These are phyloP conservation scores for Hycleus phaleratus DNA, from an alignment of 1,140 invertebrate species.

Conservation along the genomic window DNA sequence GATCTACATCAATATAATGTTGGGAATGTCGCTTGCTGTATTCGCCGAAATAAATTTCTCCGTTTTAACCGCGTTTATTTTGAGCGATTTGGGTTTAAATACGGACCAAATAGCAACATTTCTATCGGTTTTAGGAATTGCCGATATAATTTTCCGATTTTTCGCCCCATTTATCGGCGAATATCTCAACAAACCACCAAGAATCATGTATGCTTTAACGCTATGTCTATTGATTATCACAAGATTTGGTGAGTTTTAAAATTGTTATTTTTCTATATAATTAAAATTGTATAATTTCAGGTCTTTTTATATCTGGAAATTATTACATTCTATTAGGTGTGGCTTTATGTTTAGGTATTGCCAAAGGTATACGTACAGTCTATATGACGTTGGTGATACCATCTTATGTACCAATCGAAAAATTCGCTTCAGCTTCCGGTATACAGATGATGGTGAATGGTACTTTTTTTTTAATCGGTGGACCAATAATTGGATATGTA, in stretches of 20 bases:
- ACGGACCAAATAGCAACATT: constrained; percentile 51
- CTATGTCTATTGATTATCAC: constrained; percentile 33
- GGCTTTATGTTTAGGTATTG: constrained; percentile 52
- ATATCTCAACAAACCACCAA: constrained; percentile 33
- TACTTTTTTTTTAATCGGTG: constrained; percentile 27
- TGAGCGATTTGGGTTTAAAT: constrained; percentile 51
- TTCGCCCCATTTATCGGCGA: constrained; percentile 53
- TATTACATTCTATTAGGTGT: constrained; percentile 30
- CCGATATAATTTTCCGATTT: constrained; percentile 53
- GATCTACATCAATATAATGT: constrained; percentile 57
- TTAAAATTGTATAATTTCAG: constrained; percentile 11
- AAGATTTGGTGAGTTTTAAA: constrained; percentile 35
- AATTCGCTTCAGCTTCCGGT: constrained; percentile 53
- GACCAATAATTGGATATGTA: constrained; percentile 32
- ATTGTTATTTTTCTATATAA: background rate
- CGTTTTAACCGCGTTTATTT: constrained; percentile 58
- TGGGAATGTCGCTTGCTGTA: constrained; percentile 58
- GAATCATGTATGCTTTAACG: constrained; percentile 38
- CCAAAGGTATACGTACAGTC: constrained; percentile 57
- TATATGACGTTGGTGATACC: constrained; percentile 60
- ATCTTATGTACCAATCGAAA: constrained; percentile 53
- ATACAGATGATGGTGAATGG: constrained; percentile 55
- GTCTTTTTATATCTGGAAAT: constrained; percentile 15
- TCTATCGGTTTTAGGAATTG: constrained; percentile 51
- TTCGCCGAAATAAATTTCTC: constrained; percentile 64